These are phyloP conservation scores for Malacosoma neustria DNA, from an alignment of 2,888 invertebrate species.

Conservation along the genomic window DNA sequence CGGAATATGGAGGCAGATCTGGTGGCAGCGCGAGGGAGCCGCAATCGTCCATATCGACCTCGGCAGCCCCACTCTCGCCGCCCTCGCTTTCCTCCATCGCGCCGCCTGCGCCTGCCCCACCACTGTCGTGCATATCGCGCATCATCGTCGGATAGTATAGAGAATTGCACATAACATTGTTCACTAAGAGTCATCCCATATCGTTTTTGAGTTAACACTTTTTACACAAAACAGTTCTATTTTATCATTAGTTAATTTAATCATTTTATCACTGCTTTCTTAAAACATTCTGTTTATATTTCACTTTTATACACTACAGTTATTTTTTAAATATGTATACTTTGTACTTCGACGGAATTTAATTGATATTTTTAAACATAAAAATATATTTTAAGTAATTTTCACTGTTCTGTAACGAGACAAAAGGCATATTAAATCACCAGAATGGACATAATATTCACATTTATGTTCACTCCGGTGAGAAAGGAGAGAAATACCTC, in stretches of 20 bases:
- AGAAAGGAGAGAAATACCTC: slow-evolving; percentile 42
- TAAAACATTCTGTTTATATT: slow-evolving; percentile 40
- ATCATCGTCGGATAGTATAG: slow-evolving; percentile 68
- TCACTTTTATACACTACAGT: slow-evolving; percentile 29
- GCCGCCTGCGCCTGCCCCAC: slow-evolving; percentile 62
- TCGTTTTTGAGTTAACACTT: slow-evolving; percentile 63
- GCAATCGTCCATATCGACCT: slow-evolving; percentile 70
- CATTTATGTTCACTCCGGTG: slow-evolving; percentile 58
- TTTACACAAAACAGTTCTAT: slow-evolving; percentile 45
- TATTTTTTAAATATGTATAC: slow-evolving; percentile 44
- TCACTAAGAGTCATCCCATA: slow-evolving; percentile 74
- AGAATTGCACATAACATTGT: slow-evolving; percentile 61
- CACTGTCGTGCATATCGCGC: slow-evolving; percentile 72
- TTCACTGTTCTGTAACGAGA: slow-evolving; percentile 53
- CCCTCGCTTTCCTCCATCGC: slow-evolving; percentile 72
- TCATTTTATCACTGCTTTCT: slow-evolving; percentile 50
- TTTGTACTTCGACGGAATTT: slow-evolving; percentile 65
- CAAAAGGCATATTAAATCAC: slow-evolving; percentile 27
- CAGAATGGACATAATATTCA: slow-evolving; percentile 55
- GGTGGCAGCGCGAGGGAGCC: slow-evolving; percentile 72
- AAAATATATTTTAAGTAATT: slow-evolving; percentile 56
- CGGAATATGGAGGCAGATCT: slow-evolving; percentile 70
- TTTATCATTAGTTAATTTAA: slow-evolving; percentile 34
- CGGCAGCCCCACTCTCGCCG: slow-evolving; percentile 70
- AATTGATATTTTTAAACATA: slow-evolving; percentile 49